Evolutionary conservation across 30 jellyfish, hydroid and myxozoan species (phyloP), one percentile per base, ranked within the genome.

Genomic region (Phacellophora camtschatica): DNA sequence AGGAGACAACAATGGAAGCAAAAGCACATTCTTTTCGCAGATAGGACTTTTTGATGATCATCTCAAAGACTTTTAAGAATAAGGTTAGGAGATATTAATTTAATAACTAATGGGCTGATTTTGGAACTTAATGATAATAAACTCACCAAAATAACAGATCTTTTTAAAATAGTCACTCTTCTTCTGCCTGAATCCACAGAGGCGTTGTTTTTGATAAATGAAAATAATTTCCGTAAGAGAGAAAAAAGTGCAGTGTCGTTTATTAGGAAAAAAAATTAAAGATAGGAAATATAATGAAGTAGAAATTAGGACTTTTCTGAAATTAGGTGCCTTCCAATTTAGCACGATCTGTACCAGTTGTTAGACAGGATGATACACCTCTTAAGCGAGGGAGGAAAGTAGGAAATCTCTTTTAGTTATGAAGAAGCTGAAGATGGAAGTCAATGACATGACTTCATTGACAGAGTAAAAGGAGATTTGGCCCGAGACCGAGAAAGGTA

Each of bases 361-460:
- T n/a, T n/a, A 30, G 25, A 63, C 24, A 15, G 3, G 58, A 20
- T 28, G 79, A 64, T 6, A 64, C 79, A 29, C 59, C 79, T 5
- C 28, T 8, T 5, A 64, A 64, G 34, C n/a, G 16, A 29, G 33
- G 53, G 24, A 25, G 5, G 59, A 64, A 30, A 25, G 13, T 36
- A 8, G 5, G 18, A 33, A 29, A 36, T 27, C 79, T 15, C 34
- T 64, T 63, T 63, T 5, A 2, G 66, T 29, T 34, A 5, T 64
- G 7, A 64, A 64, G n/a, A 64, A 64, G 22, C n/a, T 64, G 66
- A 64, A 64, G n/a, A 39, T 64, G 68, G 79, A 64, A 7, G n/a
- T 8, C 13, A 36, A 18, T 4, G 79, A 64, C 64, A 30, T 32
- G n/a, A n/a, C n/a, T n/a, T n/a, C n/a, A n/a, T n/a, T n/a, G n/a